Conservation (phyloP, 2,113 vertebrate species). For the Notiomystis cincta region DNA sequence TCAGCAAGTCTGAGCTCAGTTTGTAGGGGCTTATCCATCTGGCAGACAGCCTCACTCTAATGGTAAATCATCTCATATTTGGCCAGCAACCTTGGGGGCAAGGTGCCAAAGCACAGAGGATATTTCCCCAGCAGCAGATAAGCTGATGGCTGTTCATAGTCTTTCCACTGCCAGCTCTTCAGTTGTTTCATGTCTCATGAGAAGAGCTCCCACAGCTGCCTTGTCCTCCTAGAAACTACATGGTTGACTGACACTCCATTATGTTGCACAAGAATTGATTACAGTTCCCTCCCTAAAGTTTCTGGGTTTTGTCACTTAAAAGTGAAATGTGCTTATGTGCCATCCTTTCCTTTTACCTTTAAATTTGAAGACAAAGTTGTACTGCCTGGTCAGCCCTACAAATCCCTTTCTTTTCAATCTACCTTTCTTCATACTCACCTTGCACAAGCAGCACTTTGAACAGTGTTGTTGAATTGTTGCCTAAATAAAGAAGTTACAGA, state of each 20-base stretch:
- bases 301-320: background rate
- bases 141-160: background rate
- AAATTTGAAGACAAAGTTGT: background rate
- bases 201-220: constrained; percentile 19
- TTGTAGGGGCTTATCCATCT: constrained; percentile 31
- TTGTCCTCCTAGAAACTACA: constrained; percentile 1
- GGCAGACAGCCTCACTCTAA: background rate
- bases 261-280: background rate
- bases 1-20: constrained; percentile 30
- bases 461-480: background rate
- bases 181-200: background rate
- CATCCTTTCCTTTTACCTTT: background rate
- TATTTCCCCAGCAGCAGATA: constrained; percentile 34
- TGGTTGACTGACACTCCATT: background rate
- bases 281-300: background rate
- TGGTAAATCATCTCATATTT: background rate
- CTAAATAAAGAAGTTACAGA: background rate
- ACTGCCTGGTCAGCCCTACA: background rate
- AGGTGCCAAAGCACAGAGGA: background rate
- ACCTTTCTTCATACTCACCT: background rate
- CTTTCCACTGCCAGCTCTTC: background rate
- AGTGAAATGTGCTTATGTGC: background rate
- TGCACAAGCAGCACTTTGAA: background rate
- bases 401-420: background rate
- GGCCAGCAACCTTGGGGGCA: background rate